These are phyloP conservation scores for Torymus auratus DNA, from an alignment of 2,888 invertebrate genomes.

Conservation along the genomic window DNA sequence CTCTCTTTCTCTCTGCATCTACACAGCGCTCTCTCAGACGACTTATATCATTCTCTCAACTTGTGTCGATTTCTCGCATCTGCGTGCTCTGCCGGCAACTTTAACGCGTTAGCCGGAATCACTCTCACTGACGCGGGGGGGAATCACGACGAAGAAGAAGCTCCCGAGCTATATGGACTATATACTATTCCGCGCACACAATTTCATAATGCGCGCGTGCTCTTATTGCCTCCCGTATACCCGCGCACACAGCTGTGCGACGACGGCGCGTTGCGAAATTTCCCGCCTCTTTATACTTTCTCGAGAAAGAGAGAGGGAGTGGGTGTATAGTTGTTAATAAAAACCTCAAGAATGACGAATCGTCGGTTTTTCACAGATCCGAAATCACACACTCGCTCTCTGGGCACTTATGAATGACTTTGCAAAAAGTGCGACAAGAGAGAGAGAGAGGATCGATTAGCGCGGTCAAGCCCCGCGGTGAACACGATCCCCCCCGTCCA, in stretches of 20 bases:
- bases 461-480: constrained; percentile 10
- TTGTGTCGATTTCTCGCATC: constrained; percentile 77
- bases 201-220: constrained; percentile 52
- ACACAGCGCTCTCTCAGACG: background rate
- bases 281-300: too few species aligned
- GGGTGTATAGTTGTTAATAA: constrained; percentile 17
- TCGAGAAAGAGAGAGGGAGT: too few species aligned
- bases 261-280: too few species aligned
- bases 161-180: constrained; percentile 52
- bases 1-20: too few species aligned
- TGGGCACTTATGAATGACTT: constrained; percentile 72
- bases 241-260: too few species aligned
- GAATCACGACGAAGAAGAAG: constrained; percentile 10
- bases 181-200: constrained; percentile 56
- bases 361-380: background rate
- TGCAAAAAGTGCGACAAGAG: constrained; percentile 66
- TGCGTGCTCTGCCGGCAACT: constrained; percentile 65
- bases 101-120: constrained; percentile 48
- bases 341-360: constrained; percentile 56
- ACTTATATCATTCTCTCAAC: constrained; percentile 70
- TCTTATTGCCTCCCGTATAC: constrained; percentile 28
- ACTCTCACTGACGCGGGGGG: constrained; percentile 7
- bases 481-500: background rate
- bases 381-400: constrained; percentile 29
- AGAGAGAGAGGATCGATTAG: constrained; percentile 14